These are phyloP conservation scores for Anguilla obscura DNA, from an alignment of 2,797 vertebrate genomes.

Conservation along the genomic window DNA sequence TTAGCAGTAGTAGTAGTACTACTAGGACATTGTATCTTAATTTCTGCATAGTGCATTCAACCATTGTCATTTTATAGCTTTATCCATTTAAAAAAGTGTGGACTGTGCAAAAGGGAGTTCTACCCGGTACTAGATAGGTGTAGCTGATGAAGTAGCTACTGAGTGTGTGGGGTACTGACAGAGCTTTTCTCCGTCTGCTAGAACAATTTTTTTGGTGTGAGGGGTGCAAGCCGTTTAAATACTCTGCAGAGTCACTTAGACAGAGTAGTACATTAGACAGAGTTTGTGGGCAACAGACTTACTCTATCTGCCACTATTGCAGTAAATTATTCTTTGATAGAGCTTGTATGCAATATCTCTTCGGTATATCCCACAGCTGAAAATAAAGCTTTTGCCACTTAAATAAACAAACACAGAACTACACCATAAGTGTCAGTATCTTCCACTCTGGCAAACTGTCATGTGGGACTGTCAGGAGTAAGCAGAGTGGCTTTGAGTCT, in stretches of 20 bases:
- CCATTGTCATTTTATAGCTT: not conserved
- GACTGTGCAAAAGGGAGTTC: too few species aligned
- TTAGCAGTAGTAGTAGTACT: too few species aligned
- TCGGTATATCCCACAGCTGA: not conserved
- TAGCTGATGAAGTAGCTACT: too few species aligned
- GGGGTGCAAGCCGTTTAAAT: too few species aligned
- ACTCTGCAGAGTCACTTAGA: not conserved
- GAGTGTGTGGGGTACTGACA: too few species aligned
- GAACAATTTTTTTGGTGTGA: too few species aligned
- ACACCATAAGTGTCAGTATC: not conserved
- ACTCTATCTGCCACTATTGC: not conserved
- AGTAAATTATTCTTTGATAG: not conserved
- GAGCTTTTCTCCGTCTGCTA: too few species aligned
- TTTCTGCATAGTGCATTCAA: not conserved
- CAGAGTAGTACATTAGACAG: not conserved
- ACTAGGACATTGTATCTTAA: not conserved
- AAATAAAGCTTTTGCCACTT: slow-evolving; percentile 14
- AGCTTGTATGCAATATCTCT: not conserved
- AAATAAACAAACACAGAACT: not conserved
- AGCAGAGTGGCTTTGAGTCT: slow-evolving; percentile 44
- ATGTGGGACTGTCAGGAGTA: slow-evolving; percentile 45
- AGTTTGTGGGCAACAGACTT: not conserved
- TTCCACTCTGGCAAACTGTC: slow-evolving; percentile 21
- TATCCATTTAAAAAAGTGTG: not conserved
- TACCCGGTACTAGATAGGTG: too few species aligned